Evolutionary conservation across 2,888 invertebrate species (phyloP).

Genomic region (Poecilus cupreus): DNA sequence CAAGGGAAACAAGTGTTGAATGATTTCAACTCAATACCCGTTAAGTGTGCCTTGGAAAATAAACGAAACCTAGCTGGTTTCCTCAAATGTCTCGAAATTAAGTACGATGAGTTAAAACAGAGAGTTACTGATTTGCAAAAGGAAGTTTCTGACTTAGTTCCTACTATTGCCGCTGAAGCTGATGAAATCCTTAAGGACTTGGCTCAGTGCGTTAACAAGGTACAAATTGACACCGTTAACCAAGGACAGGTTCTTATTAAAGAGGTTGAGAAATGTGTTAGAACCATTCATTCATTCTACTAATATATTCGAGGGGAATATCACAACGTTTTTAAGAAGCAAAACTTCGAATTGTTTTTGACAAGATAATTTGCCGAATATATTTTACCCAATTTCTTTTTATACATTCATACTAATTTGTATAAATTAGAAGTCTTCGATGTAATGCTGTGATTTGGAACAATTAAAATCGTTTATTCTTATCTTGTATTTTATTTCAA

Average conservation of each 20-base stretch:
- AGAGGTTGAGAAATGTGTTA: slow-evolving; percentile 43
- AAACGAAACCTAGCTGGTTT: slow-evolving; percentile 25
- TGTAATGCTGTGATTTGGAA: not conserved
- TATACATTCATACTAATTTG: too few relatives aligned
- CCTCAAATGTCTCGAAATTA: slow-evolving; percentile 2
- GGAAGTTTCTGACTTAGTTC: not conserved
- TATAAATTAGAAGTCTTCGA: not conserved
- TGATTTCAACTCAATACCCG: not conserved
- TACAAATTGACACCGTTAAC: slow-evolving; percentile 37
- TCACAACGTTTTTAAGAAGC: too few relatives aligned
- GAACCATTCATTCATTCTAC: not conserved
- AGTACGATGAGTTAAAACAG: slow-evolving; percentile 24
- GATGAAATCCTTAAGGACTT: not conserved
- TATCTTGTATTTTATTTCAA: not conserved
- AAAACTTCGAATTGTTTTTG: too few relatives aligned
- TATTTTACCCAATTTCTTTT: too few relatives aligned
- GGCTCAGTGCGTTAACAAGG: slow-evolving; percentile 6
- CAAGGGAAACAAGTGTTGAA: not conserved
- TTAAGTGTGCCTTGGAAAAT: not conserved
- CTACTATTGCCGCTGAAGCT: not conserved
- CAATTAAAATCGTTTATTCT: not conserved
- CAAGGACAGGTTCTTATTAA: slow-evolving; percentile 16
- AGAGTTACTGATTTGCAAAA: not conserved
- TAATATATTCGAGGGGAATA: too few relatives aligned
- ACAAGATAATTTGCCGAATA: too few relatives aligned